Evolutionary conservation across 2,888 invertebrate genomes (phyloP), one percentile per base, ranked within the genome.

Genomic region (Rotaria macrura): DNA sequence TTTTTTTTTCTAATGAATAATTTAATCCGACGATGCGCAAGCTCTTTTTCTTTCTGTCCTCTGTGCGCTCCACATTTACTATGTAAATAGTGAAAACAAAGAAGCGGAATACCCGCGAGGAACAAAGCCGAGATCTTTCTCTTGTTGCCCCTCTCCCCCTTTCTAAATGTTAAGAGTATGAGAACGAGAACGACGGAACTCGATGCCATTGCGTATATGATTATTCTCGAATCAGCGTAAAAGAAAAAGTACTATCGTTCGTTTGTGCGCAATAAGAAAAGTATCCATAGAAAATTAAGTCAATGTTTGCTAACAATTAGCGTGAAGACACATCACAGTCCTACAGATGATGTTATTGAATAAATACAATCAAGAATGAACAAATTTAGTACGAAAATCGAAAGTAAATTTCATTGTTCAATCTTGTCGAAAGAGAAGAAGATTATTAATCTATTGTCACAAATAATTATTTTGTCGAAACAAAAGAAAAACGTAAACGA

Each of bases 101-200:
- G 65, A 34, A 65, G 29, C 65, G 65, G 65, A 65, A 65, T 65
- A 65, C 34, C 65, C 65, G 65, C 65, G 34, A 65, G 65, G 65
- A 65, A 65, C 65, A 65, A 65, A 65, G 29, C 65, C 65, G 65
- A 65, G 34, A 65, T 65, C 65, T 65, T 65, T 65, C 65, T 65
- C 34, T 38, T 25, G 7, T 25, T 65, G 34, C 29, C 49, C 17
- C 49, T 49, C 49, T 49, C 65, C 20, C 34, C 20, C 5, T 65
- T 20, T 65, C 65, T 65, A 65, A 65, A 65, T 34, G 65, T 65
- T 65, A 65, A 65, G 65, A 65, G 65, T 65, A 34, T 65, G 65
- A 65, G 34, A 65, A 17, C 65, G 65, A 65, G 34, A 65, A 65
- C 65, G 65, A 65, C 65, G 65, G 65, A 65, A 65, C 65, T 65